Conservation (phyloP, 2,797 vertebrate genomes). For the Hoplostethus mediterraneus region DNA sequence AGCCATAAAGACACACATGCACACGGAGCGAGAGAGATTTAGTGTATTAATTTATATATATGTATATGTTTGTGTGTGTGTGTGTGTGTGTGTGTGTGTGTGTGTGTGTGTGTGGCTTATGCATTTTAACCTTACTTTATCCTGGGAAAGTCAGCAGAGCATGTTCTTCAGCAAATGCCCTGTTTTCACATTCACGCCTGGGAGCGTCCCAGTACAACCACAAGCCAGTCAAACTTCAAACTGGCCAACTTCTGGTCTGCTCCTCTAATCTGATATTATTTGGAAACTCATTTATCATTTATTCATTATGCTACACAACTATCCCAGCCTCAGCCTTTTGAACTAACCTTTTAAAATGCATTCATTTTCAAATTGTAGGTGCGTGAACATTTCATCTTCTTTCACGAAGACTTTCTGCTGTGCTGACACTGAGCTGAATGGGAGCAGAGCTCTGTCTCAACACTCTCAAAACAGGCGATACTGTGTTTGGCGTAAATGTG, state of each 20-base stretch:
- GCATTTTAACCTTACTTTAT: slow-evolving; percentile 13
- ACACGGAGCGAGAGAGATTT: neutral
- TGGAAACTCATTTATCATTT: neutral
- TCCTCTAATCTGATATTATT: no score
- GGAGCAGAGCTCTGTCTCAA: neutral
- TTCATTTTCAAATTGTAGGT: neutral
- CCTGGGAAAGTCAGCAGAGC: neutral
- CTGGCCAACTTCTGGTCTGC: no score
- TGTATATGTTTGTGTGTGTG: no score
- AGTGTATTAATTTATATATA: slow-evolving; percentile 16
- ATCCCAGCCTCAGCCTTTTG: neutral
- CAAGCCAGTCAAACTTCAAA: no score
- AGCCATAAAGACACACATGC: slow-evolving; percentile 31
- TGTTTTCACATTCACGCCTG: neutral
- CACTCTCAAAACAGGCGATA: neutral
- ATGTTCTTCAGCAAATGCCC: neutral
- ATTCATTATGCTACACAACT: slow-evolving; percentile 2
- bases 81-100: no score
- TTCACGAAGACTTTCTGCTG: slow-evolving; percentile 4
- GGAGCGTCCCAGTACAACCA: neutral
- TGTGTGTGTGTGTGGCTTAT: no score
- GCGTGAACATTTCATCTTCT: neutral
- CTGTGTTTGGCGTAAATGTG: no score
- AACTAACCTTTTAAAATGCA: slow-evolving; percentile 27
- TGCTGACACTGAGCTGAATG: neutral